Conservation (phyloP, 1,140 invertebrate genomes). For the Pogonomyrmex californicus region DNA sequence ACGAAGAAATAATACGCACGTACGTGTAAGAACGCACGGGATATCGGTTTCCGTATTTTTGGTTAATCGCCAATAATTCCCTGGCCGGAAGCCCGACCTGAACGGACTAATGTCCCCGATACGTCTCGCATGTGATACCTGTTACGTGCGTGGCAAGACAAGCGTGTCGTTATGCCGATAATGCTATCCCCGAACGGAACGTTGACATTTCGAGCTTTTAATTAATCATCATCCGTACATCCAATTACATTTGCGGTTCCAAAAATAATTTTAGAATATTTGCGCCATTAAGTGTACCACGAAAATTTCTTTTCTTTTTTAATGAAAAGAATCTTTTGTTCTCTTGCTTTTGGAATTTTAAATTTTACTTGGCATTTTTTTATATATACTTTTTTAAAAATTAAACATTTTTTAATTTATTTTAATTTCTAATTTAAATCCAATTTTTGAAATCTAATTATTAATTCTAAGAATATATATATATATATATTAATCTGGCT, state of each 20-base stretch:
- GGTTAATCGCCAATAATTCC: constrained; percentile 72
- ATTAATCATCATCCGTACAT: constrained; percentile 40
- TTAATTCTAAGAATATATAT: too few species aligned
- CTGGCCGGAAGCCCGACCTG: constrained; percentile 54
- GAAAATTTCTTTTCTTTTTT: background rate
- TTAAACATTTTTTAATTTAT: too few species aligned
- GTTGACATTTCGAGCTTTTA: background rate
- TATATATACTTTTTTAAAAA: background rate
- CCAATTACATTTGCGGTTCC: background rate
- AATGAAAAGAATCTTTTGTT: background rate
- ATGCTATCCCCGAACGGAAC: constrained; percentile 31
- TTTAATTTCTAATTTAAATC: background rate
- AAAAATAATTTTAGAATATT: background rate
- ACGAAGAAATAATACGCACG: constrained; percentile 25
- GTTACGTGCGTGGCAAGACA: constrained; percentile 60
- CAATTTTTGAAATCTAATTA: background rate
- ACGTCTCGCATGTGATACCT: constrained; percentile 65
- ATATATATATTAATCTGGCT: background rate
- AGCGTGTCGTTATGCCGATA: constrained; percentile 58
- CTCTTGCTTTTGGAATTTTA: background rate
- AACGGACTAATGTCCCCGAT: constrained; percentile 62
- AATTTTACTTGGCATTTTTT: background rate
- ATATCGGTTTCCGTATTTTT: constrained; percentile 71
- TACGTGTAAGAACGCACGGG: background rate
- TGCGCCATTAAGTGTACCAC: background rate